A percentile compares a stretch with the other conserved stretches of the same genome.
phyloP scores from a whole-genome alignment of 2,113 vertebrate species.

The Cryptotis parvus region DNA sequence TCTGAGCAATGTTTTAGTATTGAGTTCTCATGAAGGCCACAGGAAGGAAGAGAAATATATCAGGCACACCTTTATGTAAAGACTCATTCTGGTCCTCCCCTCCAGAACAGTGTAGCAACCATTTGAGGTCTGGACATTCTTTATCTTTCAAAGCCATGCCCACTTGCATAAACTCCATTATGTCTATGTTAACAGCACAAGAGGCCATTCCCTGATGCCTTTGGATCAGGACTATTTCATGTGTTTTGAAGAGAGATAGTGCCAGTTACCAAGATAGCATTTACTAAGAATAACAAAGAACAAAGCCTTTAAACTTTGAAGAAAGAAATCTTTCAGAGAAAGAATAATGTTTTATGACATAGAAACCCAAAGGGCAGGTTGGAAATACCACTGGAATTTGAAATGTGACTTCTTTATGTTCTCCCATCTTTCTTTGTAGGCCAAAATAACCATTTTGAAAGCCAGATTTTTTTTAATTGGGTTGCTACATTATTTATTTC shows the following conservation, averaged over 20 bases:
- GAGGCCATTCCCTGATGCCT: not conserved
- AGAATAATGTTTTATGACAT: slow-evolving; percentile 29
- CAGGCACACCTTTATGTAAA: not conserved
- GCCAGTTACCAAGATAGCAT: slow-evolving; percentile 6
- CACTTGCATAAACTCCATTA: not conserved
- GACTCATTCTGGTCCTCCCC: not conserved
- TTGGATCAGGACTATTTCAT: not conserved
- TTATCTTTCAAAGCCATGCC: not conserved
- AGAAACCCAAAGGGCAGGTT: slow-evolving; percentile 23
- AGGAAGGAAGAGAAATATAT: not conserved
- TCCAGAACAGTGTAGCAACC: not conserved
- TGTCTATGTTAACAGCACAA: not conserved
- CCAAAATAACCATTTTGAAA: not conserved
- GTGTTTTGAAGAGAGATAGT: slow-evolving; percentile 58
- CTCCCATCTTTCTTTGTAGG: slow-evolving; percentile 16
- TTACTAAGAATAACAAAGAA: slow-evolving; percentile 8
- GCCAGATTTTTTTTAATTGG: not conserved
- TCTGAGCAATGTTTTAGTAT: not conserved
- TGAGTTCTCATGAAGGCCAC: not conserved
- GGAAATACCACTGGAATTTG: slow-evolving; percentile 19
- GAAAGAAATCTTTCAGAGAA: slow-evolving; percentile 53
- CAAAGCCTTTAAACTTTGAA: slow-evolving; percentile 49
- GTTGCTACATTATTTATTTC: slow-evolving; percentile 18
- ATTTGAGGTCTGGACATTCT: not conserved
- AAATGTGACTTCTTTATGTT: slow-evolving; percentile 27